phyloP scores from a whole-genome alignment of 1,140 invertebrate genomes.

The Eulimnadia texana region DNA sequence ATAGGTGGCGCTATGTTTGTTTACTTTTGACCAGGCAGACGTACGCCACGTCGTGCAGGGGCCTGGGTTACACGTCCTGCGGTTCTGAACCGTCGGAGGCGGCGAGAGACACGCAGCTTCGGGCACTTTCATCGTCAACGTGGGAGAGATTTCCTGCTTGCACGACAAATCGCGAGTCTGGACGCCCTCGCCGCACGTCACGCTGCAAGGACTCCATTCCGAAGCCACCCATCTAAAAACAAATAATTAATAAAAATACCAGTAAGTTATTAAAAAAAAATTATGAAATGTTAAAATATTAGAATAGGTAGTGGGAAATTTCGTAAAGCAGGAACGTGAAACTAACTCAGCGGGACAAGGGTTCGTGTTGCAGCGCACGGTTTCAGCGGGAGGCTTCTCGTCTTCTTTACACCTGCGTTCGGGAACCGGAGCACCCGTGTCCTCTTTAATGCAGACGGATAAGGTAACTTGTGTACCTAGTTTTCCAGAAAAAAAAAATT shows the following conservation, averaged over 20 bases:
- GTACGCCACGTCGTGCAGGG: conserved; percentile 10
- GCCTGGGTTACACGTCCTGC: conserved; percentile 15
- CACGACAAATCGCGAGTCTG: conserved; percentile 37
- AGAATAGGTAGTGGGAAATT: too few species aligned
- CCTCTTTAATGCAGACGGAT: conserved; percentile 45
- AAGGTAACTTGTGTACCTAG: conserved; percentile 47
- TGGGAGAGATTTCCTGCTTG: conserved; percentile 34
- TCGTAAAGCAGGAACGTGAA: too few species aligned
- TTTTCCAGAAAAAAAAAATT: too few species aligned
- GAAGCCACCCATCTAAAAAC: conserved; percentile 33
- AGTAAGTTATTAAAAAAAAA: too few species aligned
- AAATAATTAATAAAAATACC: background rate
- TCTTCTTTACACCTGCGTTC: conserved; percentile 46
- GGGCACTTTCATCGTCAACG: conserved; percentile 35
- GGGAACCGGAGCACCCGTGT: conserved; percentile 35
- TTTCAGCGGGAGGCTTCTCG: conserved; percentile 38
- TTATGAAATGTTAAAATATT: too few species aligned
- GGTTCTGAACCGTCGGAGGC: conserved; percentile 12
- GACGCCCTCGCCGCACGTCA: conserved; percentile 47
- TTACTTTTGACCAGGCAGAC: conserved; percentile 14
- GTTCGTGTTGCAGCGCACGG: conserved; percentile 50
- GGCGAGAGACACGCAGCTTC: conserved; percentile 21
- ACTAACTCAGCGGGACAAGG: conserved; percentile 46
- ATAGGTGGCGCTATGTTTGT: too few species aligned
- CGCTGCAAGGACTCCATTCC: conserved; percentile 45